phyloP scores from a whole-genome alignment of 2,113 vertebrate genomes.

The Gopherus evgoodei region DNA sequence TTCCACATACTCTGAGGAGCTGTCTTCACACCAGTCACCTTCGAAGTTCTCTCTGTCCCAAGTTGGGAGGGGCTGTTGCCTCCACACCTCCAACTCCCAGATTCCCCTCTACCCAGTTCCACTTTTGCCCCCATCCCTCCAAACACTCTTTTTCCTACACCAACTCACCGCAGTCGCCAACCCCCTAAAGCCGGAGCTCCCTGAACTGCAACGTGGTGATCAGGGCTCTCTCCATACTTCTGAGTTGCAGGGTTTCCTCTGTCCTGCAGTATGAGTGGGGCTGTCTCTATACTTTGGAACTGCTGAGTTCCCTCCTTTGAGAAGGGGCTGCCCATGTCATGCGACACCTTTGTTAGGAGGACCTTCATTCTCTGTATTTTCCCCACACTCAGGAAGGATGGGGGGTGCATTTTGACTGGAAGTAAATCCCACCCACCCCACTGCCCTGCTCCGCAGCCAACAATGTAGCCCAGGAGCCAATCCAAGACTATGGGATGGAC shows the following conservation, averaged over 20 bases:
- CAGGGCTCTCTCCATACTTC: background rate
- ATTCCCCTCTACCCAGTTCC: background rate
- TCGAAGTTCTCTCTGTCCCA: background rate
- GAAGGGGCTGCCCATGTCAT: background rate
- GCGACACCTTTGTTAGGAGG: background rate
- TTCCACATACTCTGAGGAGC: background rate
- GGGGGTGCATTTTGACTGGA: background rate
- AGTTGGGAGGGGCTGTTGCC: background rate
- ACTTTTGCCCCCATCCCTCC: background rate
- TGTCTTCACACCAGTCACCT: background rate
- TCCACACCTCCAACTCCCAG: background rate
- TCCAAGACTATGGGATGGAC: background rate
- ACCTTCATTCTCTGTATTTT: background rate
- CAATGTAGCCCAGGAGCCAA: background rate
- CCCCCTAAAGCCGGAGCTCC: background rate
- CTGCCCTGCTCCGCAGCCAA: background rate
- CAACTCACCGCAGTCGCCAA: background rate
- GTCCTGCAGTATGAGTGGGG: background rate
- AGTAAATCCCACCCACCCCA: background rate
- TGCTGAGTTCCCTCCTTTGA: background rate
- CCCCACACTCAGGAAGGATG: background rate
- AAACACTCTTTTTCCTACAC: background rate
- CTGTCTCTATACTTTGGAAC: background rate
- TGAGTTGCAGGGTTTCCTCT: background rate
- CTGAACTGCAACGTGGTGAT: background rate